These are phyloP conservation scores for Xestia sexstrigata DNA, from an alignment of 2,888 invertebrate genomes.

Conservation along the genomic window DNA sequence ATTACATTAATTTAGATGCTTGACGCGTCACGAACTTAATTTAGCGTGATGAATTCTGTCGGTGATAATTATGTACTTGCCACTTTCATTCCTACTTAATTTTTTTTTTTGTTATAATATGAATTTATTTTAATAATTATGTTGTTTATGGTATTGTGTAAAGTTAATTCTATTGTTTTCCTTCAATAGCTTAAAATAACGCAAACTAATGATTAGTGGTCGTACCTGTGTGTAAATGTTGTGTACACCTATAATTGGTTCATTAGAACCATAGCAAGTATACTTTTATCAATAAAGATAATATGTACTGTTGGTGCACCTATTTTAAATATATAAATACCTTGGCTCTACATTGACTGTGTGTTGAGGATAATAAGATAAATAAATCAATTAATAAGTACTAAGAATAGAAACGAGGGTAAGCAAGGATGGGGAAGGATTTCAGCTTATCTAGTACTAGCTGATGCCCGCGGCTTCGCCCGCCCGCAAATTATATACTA, in stretches of 20 bases:
- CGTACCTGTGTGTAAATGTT: too few species aligned
- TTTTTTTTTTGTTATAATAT: conserved; percentile 12
- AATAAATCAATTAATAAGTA: background rate
- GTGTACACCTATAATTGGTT: too few species aligned
- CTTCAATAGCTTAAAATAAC: background rate
- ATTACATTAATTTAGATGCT: conserved; percentile 44
- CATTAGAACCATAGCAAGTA: too few species aligned
- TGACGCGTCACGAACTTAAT: conserved; percentile 31
- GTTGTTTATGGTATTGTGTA: background rate
- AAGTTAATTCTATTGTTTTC: conserved; percentile 9
- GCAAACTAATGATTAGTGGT: background rate
- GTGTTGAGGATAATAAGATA: background rate
- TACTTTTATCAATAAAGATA: too few species aligned
- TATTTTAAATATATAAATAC: too few species aligned
- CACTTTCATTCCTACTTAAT: conserved; percentile 13
- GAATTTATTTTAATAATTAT: background rate
- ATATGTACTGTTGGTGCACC: too few species aligned
- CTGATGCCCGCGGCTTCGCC: too few species aligned
- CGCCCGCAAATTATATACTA: too few species aligned
- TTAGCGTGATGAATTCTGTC: conserved; percentile 34
- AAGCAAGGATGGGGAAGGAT: background rate
- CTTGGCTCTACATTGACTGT: background rate
- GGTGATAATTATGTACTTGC: conserved; percentile 22
- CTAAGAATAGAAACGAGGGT: background rate
- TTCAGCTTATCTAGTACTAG: background rate